Evolutionary conservation across 2,113 vertebrate genomes (phyloP).

Genomic region (Rafetus swinhoei): DNA sequence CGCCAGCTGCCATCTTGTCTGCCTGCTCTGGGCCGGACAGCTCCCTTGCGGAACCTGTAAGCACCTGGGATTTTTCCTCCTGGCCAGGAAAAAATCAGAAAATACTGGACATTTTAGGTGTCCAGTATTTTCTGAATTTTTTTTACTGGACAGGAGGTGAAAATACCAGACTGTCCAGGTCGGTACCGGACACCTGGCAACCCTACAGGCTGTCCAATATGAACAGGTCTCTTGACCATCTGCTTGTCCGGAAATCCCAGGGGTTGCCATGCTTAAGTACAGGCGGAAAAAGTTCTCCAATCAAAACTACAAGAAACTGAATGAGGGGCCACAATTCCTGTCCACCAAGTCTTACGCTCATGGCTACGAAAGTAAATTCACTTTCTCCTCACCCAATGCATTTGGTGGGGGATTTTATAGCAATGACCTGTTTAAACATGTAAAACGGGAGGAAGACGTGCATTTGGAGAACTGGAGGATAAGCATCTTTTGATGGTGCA

Average conservation of each 20-base stretch:
- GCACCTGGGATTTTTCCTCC: too few relatives aligned
- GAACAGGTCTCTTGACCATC: background rate
- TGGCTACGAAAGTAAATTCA: background rate
- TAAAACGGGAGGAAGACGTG: background rate
- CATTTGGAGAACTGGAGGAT: rapidly evolving
- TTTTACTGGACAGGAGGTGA: too few relatives aligned
- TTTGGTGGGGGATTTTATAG: background rate
- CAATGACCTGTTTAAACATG: background rate
- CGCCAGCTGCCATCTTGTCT: too few relatives aligned
- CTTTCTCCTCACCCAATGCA: background rate
- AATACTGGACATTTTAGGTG: too few relatives aligned
- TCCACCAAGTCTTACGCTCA: background rate
- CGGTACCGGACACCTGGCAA: too few relatives aligned
- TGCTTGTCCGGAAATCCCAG: background rate
- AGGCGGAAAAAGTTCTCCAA: rapidly evolving
- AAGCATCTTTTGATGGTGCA: background rate
- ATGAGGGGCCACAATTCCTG: background rate
- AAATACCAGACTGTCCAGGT: too few relatives aligned
- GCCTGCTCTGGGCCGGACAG: too few relatives aligned
- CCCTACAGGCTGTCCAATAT: background rate
- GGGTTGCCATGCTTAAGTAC: background rate
- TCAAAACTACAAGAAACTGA: background rate
- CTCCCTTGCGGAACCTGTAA: too few relatives aligned
- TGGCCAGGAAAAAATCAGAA: too few relatives aligned
- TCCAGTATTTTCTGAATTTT: too few relatives aligned